Base-by-base conservation (phyloP, 2,113 vertebrate genomes). In the Erythrocercus mccallii region DNA sequence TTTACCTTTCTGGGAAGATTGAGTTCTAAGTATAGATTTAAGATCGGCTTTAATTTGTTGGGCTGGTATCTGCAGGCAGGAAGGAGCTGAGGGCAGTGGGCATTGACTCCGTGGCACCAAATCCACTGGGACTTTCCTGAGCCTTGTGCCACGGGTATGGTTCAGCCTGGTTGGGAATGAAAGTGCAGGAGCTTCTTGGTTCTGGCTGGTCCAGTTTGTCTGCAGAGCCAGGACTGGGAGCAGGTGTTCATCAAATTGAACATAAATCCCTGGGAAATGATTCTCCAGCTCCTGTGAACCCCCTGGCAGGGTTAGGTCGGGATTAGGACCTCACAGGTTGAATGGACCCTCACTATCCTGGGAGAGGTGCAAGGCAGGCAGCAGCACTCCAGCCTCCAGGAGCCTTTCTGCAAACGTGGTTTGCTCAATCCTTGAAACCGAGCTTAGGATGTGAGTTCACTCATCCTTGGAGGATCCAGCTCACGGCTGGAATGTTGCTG, bases 1-100 rank as follows among this genome's bases (percentile, higher is more conserved):
- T 87, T 93, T 94, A 69, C 89, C 70, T 89, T 94, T 92, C 86
- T 62, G 65, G 73, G 90, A 90, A 88, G 71, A 71, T 23, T 38
- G 74, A 44, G 13, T 77, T 90, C 93, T 87, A 95, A 93, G 86
- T 91, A 73, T 66, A 82, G 88, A 47, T 82, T 74, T 91, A 66
- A 89, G 88, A 56, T 77, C 70, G 1, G 4, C 25, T 88, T 90
- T 78, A 37, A 47, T 93, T 81, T 80, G 51, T 65, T n/a, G 15
- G 76, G 78, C 61, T 61, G 71, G 1, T 58, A 22, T 30, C 47
- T 64, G 35, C 56, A 44, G 58, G 81, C 60, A 77, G 71, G 74
- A 86, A 77, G 62, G 85, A 47, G 24, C 72, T 10, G 47, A 64
- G 70, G 42, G 33, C 30, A 22, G 68, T 19, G 61, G 57, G 69